phyloP scores from a whole-genome alignment of 2,888 invertebrate species.

The Aporophyla lueneburgensis region DNA sequence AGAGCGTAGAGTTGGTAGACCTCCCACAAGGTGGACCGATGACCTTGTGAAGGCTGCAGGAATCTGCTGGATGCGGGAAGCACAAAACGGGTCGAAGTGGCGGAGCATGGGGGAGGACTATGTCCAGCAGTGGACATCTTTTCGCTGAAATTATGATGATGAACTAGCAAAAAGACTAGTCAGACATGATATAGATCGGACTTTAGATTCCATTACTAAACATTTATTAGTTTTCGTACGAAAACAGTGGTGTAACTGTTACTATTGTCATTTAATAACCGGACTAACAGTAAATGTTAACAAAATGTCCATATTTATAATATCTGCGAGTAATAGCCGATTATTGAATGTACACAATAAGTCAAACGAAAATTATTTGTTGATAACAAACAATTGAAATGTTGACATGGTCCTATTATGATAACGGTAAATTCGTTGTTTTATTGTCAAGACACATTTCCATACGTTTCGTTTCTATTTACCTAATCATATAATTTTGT shows the following conservation, averaged over 20 bases:
- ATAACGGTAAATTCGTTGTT: neutral
- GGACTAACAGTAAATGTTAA: neutral
- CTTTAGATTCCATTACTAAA: neutral
- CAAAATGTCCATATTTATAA: conserved; percentile 1
- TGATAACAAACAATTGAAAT: conserved; percentile 9
- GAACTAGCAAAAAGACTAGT: no score
- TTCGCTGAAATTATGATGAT: no score
- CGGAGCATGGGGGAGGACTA: no score
- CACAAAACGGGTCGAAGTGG: no score
- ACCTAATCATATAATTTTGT: neutral
- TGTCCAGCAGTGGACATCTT: no score
- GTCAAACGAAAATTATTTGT: neutral
- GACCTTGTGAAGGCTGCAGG: no score
- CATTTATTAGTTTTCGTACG: neutral
- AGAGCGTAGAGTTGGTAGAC: no score
- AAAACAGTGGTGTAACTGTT: neutral
- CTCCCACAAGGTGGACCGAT: no score
- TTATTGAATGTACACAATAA: conserved; percentile 1
- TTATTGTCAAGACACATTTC: neutral
- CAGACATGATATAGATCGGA: neutral
- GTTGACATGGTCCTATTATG: neutral
- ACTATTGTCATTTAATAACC: neutral
- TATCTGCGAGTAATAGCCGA: conserved; percentile 16
- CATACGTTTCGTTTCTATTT: neutral
- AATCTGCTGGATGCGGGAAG: no score